Base-by-base conservation (phyloP, 1,140 invertebrate species). In the Bombyx mandarina region DNA sequence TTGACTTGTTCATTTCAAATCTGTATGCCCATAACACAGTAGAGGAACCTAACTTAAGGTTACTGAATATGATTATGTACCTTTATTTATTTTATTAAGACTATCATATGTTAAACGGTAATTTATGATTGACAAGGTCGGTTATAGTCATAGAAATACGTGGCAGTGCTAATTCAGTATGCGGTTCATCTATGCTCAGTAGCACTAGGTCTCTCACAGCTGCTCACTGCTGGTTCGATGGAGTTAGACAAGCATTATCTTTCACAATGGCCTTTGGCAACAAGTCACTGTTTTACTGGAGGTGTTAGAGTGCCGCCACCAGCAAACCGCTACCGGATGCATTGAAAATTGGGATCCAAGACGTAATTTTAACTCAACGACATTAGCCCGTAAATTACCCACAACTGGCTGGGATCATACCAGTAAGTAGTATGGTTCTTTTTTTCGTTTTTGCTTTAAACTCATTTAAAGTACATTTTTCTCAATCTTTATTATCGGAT, bases 391-490 rank as follows among this genome's bases (percentile, higher is more conserved):
- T 47, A n/a, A 9, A 12, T 47, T 1, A 10, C 8, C n/a, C n/a
- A 10, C 6, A 2, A 12, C 2, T 2, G 45, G 45, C 1, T 47
- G 8, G 3, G 2, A 47, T 47, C n/a, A 47, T 12, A 47, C 45
- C 6, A 47, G 45, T 47, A 6, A 47, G 45, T 47, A 47, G 2
- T 10, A 47, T 10, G 8, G 0, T 18, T 1, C 1, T 18, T 8
- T 45, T 49, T 73, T 66, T 43, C 10, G 10, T 45, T 45, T 8
- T 45, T 8, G 10, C 1, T 8, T 8, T n/a, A n/a, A 45, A 45
- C 45, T 45, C 10, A 45, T 45, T 8, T 8, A 8, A 45, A 45
- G 7, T 7, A 10, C 45, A 45, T 45, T 10, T 45, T 8, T 10
- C 45, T 45, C 7, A 45, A 45, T 45, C 7, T 45, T 7, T 8